phyloP scores from a whole-genome alignment of 2,113 vertebrate genomes.

The Lampris megalopsis region DNA sequence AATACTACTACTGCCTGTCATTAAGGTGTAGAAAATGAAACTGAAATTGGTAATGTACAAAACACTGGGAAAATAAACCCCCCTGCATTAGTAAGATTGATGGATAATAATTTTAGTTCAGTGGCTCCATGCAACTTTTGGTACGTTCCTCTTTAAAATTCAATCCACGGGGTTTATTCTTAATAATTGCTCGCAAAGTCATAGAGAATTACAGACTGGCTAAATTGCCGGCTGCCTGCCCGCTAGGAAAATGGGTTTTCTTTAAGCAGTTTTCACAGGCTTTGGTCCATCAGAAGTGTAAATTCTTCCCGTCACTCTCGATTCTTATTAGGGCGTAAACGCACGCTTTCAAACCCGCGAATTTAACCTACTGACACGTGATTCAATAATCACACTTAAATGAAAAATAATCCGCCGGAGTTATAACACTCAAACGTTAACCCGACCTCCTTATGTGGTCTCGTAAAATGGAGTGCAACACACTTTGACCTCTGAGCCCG shows the following conservation, averaged over 20 bases:
- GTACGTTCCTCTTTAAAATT: neutral
- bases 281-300: neutral
- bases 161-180: neutral
- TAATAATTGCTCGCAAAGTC: neutral
- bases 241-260: too few species aligned
- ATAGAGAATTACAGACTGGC: neutral
- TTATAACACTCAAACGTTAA: constrained; percentile 61
- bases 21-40: too few species aligned
- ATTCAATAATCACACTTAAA: constrained; percentile 37
- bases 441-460: constrained; percentile 55
- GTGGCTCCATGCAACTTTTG: too few species aligned
- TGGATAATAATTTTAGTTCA: too few species aligned
- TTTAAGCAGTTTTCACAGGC: constrained; percentile 24
- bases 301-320: constrained; percentile 6
- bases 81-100: too few species aligned
- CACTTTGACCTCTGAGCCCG: constrained; percentile 66
- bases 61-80: too few species aligned
- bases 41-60: neutral
- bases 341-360: neutral
- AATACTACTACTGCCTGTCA: too few species aligned
- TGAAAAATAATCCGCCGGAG: constrained; percentile 35
- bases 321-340: neutral
- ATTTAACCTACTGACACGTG: constrained; percentile 32
- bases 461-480: constrained; percentile 53
- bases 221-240: too few species aligned